Evolutionary conservation across 2,113 vertebrate species (phyloP).

Genomic region (Tachuris rubrigastra): DNA sequence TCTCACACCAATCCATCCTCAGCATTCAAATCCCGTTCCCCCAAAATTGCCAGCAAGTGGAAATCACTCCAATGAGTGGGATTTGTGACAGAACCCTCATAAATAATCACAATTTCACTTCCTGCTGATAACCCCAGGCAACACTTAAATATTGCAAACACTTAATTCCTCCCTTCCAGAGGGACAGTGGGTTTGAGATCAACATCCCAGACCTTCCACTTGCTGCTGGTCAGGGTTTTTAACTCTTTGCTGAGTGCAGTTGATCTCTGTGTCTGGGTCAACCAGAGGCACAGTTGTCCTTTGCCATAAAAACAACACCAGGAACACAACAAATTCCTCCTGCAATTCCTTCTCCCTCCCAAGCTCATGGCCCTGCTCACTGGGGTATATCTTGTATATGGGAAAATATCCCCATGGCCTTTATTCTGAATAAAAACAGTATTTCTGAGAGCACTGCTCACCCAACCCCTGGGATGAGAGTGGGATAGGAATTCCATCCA

Average conservation of each 20-base stretch:
- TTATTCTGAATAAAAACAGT: neutral
- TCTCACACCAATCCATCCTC: neutral
- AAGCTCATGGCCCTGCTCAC: neutral
- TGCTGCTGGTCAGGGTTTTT: neutral
- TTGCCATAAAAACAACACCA: neutral
- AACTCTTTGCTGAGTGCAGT: neutral
- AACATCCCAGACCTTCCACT: neutral
- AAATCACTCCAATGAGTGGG: slow-evolving; percentile 55
- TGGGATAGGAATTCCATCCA: neutral
- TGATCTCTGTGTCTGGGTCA: too few relatives aligned
- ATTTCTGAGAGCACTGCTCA: neutral
- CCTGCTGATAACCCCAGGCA: slow-evolving; percentile 31
- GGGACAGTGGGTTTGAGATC: neutral
- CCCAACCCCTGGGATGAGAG: neutral
- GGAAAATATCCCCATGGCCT: neutral
- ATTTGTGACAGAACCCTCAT: slow-evolving; percentile 18
- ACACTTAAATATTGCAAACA: neutral
- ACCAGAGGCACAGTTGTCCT: neutral
- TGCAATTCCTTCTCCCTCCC: neutral
- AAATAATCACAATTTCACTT: slow-evolving; percentile 61
- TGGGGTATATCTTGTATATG: neutral
- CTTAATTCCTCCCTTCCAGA: slow-evolving; percentile 2
- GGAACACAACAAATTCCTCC: neutral
- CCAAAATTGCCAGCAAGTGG: neutral
- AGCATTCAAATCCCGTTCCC: neutral